Base-by-base conservation (phyloP, 2,797 vertebrate genomes). In the Hapalemur alaotrensis region DNA sequence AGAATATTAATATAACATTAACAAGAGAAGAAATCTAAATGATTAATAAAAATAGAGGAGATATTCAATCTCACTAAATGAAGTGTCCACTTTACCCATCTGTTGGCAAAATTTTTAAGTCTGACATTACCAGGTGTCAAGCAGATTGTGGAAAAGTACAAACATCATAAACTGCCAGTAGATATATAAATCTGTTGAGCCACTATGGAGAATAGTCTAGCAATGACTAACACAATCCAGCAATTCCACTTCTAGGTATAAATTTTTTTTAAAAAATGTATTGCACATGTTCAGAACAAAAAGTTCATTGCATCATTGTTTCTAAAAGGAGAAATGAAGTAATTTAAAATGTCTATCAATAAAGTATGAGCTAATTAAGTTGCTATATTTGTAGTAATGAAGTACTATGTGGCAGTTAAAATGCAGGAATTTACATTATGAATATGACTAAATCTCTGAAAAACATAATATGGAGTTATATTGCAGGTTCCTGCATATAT, bases 371-470 rank as follows among this genome's bases (percentile, higher is more conserved):
- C 28, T 52, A 75, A 89, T 65, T 85, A 91, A 78, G 25, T 89
- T 96, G 79, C 5, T 54, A 1, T 41, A 63, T 43, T 80, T 48
- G 9, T 35, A 52, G 28, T 69, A 81, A 82, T 72, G 95, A 97
- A 97, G 95, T 94, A 91, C 97, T 97, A 81, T 54, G 54, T n/a
- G 41, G 30, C 18, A 93, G 72, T 72, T 78, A 81, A 96, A 93
- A 89, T 89, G 59, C 67, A 91, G 48, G 5, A 38, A 54, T n/a
- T 59, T 67, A 43, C 38, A 84, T 84, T 43, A 28, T 41, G 23
- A 95, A 72, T 88, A 78, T 69, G 48, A 50, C 23, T 81, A 79
- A 93, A 50, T 73, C 67, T 95, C 63, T 89, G 63, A 79, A 94
- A 97, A 95, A 82, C 6, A 78, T 43, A 70, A 86, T 59, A 63